A percentile compares a stretch with the other conserved stretches of the same genome.
Conservation (phyloP, 1,140 invertebrate species). For the Temnothorax curvispinosus region DNA sequence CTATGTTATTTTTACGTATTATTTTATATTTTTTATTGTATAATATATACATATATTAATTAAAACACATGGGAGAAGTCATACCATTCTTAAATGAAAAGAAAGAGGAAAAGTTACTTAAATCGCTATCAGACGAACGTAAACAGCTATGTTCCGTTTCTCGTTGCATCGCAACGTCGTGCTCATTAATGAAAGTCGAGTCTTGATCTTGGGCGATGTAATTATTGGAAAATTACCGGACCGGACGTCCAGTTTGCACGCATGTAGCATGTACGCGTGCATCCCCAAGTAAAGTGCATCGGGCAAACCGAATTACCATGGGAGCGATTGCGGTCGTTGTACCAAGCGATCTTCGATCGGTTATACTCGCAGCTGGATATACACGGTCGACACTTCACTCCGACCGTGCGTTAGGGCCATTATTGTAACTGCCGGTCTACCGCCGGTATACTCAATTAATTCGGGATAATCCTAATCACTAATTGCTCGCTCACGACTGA, state of each 20-base stretch:
- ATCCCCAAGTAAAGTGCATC: conserved; percentile 69
- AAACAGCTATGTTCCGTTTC: not conserved
- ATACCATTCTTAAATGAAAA: not conserved
- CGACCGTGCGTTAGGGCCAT: conserved; percentile 66
- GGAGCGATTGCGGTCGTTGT: conserved; percentile 75
- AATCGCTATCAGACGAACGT: not conserved
- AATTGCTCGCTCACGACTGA: conserved; percentile 79
- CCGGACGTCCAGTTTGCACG: not conserved
- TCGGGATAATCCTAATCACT: conserved; percentile 84
- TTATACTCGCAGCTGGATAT: conserved; percentile 67
- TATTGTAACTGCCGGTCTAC: conserved; percentile 76
- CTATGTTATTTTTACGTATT: too few species aligned
- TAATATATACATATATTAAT: too few species aligned
- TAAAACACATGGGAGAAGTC: not conserved
- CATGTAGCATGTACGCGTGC: not conserved
- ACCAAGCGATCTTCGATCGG: conserved; percentile 77
- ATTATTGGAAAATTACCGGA: conserved; percentile 72
- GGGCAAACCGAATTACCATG: conserved; percentile 80
- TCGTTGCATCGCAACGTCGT: not conserved
- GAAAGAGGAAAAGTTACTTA: not conserved
- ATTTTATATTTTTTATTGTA: not conserved
- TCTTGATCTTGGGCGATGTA: conserved; percentile 68
- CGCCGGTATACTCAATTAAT: conserved; percentile 82
- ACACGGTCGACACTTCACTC: conserved; percentile 65
- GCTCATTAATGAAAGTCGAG: conserved; percentile 59